Evolutionary conservation across 2,113 vertebrate species (phyloP).

Genomic region (Rafetus swinhoei): DNA sequence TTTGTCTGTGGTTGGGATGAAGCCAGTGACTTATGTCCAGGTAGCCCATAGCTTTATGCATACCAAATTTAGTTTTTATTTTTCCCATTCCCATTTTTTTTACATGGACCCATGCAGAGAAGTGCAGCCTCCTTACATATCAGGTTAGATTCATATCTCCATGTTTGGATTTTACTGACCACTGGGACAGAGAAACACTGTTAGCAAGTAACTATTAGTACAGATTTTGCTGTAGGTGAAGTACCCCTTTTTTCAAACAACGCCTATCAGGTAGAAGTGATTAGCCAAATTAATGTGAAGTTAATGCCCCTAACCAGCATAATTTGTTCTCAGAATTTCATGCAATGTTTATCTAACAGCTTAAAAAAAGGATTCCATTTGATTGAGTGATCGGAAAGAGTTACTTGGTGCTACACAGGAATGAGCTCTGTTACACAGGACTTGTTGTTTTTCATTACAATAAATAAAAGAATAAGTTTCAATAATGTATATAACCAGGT

Average conservation of each 20-base stretch:
- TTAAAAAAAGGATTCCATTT: conserved; percentile 65
- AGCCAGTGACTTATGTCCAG: not conserved
- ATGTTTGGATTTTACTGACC: not conserved
- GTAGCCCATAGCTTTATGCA: conserved; percentile 13
- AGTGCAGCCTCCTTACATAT: fast-evolving
- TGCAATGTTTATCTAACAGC: conserved; percentile 73
- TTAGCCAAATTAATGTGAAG: conserved; percentile 74
- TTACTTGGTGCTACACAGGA: not conserved
- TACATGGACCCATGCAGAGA: not conserved
- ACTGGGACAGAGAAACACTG: not conserved
- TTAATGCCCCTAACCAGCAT: conserved; percentile 73
- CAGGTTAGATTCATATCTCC: not conserved
- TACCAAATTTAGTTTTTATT: not conserved
- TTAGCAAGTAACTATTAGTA: not conserved
- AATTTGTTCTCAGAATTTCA: conserved; percentile 76
- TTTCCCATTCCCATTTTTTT: not conserved
- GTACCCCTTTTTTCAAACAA: conserved; percentile 69
- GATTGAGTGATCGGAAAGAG: conserved; percentile 63
- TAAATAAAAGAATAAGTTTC: conserved; percentile 68
- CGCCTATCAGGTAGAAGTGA: conserved; percentile 71
- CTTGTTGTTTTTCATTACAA: conserved; percentile 29
- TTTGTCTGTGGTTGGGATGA: not conserved
- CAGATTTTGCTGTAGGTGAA: conserved; percentile 35
- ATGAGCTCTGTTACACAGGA: conserved; percentile 31
- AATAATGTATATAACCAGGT: conserved; percentile 39